Evolutionary conservation across 1,140 invertebrate species (phyloP).

Genomic region (Meloidogyne chitwoodi): DNA sequence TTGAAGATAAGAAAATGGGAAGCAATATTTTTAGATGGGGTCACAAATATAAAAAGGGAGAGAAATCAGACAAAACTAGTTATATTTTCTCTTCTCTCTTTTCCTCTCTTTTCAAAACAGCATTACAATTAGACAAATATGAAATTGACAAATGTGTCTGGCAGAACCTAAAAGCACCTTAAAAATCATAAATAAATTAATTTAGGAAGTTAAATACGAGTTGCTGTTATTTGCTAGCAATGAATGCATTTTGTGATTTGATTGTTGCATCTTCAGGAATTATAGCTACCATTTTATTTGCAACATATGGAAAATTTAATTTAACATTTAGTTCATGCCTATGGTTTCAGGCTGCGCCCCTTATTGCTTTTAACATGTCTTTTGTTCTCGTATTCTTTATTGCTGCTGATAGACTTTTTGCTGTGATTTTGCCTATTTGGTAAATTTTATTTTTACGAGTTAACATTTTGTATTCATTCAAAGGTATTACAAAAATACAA

Average conservation of each 20-base stretch:
- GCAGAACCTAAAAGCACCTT: too few species aligned
- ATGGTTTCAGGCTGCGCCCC: neutral
- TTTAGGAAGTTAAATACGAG: neutral
- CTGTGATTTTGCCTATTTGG: neutral
- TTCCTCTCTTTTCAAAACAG: too few species aligned
- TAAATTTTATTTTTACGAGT: neutral
- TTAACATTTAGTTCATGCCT: neutral
- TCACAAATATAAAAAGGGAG: too few species aligned
- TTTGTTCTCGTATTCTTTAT: neutral
- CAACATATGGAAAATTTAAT: neutral
- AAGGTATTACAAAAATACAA: too few species aligned
- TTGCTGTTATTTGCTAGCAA: neutral
- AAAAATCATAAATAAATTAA: too few species aligned
- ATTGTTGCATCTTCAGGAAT: neutral
- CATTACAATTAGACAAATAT: too few species aligned
- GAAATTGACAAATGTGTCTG: too few species aligned
- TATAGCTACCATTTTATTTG: neutral
- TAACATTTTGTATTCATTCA: too few species aligned
- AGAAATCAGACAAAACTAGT: too few species aligned
- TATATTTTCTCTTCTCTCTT: too few species aligned
- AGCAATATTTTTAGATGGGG: too few species aligned
- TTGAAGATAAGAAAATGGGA: too few species aligned
- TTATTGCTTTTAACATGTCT: neutral
- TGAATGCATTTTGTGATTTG: neutral
- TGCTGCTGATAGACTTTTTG: neutral